phyloP scores from a whole-genome alignment of 2,888 invertebrate species.

The Vanessa cardui region DNA sequence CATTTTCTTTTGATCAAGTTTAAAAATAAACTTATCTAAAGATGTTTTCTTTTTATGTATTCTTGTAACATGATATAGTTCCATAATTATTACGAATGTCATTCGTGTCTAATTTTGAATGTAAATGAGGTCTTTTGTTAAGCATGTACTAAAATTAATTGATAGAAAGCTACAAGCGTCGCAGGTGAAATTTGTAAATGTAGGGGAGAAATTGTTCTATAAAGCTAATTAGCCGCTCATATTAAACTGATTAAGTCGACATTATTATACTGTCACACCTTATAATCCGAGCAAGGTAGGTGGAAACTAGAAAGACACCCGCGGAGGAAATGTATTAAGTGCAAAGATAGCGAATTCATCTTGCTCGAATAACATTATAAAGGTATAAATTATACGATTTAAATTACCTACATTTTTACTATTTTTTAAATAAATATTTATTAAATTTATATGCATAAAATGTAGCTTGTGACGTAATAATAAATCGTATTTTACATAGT shows the following conservation, averaged over 20 bases:
- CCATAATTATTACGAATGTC: no score
- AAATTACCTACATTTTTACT: background rate
- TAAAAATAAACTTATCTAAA: background rate
- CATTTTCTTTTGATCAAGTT: conserved; percentile 1
- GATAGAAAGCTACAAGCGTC: conserved; percentile 20
- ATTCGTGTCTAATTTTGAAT: background rate
- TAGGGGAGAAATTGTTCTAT: conserved; percentile 24
- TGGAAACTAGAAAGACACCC: conserved; percentile 3
- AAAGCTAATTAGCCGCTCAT: conserved; percentile 39
- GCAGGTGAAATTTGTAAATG: conserved; percentile 28
- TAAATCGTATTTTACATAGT: no score
- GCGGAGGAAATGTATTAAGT: conserved; percentile 8
- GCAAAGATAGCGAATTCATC: background rate
- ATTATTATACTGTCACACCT: conserved; percentile 30
- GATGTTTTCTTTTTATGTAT: no score
- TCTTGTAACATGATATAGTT: no score
- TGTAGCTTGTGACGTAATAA: no score
- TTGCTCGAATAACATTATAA: background rate
- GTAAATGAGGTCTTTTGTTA: background rate
- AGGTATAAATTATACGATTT: background rate
- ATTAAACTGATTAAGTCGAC: conserved; percentile 36
- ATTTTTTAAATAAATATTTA: no score
- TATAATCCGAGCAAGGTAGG: conserved; percentile 24
- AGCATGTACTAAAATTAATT: conserved; percentile 21
- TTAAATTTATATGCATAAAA: no score